Conservation (phyloP, 1,140 invertebrate species). For the Trigoniulus corallinus region DNA sequence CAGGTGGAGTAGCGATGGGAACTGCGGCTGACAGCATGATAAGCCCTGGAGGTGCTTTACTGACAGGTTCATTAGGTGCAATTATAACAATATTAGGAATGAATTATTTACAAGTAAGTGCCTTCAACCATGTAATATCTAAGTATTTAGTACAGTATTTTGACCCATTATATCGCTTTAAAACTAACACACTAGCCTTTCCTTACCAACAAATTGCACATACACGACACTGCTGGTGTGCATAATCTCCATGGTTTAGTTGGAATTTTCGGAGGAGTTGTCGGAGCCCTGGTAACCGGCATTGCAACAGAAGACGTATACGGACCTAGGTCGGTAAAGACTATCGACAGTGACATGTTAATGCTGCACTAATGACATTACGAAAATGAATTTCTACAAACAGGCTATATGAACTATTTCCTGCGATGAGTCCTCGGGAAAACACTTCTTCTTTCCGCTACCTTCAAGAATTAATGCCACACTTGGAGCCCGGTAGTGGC, state of each 20-base stretch:
- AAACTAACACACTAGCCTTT: conserved; percentile 38
- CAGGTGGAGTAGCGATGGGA: conserved; percentile 41
- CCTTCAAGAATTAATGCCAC: conserved; percentile 14
- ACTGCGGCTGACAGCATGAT: conserved; percentile 57
- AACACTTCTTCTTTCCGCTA: conserved; percentile 21
- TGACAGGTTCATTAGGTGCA: conserved; percentile 64
- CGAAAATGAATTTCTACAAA: neutral
- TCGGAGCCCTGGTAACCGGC: conserved; percentile 54
- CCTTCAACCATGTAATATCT: too few relatives aligned
- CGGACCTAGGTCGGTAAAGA: conserved; percentile 19
- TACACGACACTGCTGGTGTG: conserved; percentile 89
- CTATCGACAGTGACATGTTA: too few relatives aligned
- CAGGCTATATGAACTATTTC: conserved; percentile 32
- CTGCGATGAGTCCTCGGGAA: conserved; percentile 28
- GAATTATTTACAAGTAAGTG: conserved; percentile 54
- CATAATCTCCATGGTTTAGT: conserved; percentile 94
- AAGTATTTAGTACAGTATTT: too few relatives aligned
- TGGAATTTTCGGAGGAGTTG: conserved; percentile 62
- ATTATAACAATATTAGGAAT: conserved; percentile 71
- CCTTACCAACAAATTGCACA: conserved; percentile 42
- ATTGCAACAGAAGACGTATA: conserved; percentile 42
- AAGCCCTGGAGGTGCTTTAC: conserved; percentile 64
- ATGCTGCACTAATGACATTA: neutral
- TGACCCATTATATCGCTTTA: too few relatives aligned
- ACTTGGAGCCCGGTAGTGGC: conserved; percentile 32